Evolutionary conservation across 1,140 invertebrate genomes (phyloP), one percentile per base, ranked within the genome.

Genomic region (Cheumatopsyche charites): DNA sequence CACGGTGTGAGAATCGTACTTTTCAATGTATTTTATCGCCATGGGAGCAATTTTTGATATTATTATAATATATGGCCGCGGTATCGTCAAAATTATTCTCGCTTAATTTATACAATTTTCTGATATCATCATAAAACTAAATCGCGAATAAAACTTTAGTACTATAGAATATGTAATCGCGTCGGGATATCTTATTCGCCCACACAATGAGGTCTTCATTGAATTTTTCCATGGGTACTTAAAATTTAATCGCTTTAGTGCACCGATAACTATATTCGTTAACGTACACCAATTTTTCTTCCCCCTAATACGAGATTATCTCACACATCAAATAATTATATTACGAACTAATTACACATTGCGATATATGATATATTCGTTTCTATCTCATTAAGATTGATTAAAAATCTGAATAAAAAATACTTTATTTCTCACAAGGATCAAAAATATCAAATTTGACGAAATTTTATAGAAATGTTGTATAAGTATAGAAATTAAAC

Each of bases 131-230:
- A 23, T 58, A 25, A 58, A 58, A 58, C 15, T 47, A 47, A 47
- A 36, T 36, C 29, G 29, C 29, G 29, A 36, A 36, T 36, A 36
- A 36, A 36, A 36, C 9, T 36, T 36, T 36, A 36, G 29, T 36
- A 36, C 29, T 36, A n/a, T n/a, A 9, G 29, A 36, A 36, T 36
- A 36, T 9, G 29, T 36, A 36, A 36, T 36, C 29, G 3, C 29
- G 29, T 52, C 19, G 0, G 47, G 19, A 52, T 17, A 52, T 52
- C 47, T 17, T 36, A 17, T 13, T 58, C 55, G 21, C 55, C 55
- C 55, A 58, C 55, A 58, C 55, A 58, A 58, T 58, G 55, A 58
- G 13, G 23, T 58, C 19, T 23, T 58, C 55, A 26, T 58, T 58
- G 11, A 58, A 25, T 58, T 58, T 58, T 58, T 58, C 55, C 47